phyloP scores from a whole-genome alignment of 2,113 vertebrate genomes.

The Climacteris rufus region DNA sequence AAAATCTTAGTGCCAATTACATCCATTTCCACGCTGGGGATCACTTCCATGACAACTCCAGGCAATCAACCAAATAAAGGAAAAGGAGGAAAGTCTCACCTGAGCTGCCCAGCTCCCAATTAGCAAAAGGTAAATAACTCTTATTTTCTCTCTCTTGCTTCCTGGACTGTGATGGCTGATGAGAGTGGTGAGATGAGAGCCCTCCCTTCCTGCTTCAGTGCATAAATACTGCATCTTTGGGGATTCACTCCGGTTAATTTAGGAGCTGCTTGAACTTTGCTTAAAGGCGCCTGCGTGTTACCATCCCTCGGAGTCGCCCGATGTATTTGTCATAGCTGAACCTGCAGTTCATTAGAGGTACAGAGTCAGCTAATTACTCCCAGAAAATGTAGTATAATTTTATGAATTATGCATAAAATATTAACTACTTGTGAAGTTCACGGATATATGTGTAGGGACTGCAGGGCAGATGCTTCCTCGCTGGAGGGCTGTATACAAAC shows the following conservation, averaged over 20 bases:
- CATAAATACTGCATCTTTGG: constrained; percentile 54
- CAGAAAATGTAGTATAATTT: constrained; percentile 51
- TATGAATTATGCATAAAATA: constrained; percentile 66
- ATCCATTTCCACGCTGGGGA: background rate
- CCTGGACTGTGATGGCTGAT: background rate
- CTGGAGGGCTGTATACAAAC: background rate
- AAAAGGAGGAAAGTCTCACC: constrained; percentile 12
- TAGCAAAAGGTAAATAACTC: background rate
- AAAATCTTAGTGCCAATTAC: background rate
- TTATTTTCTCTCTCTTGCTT: constrained; percentile 9
- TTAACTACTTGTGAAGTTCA: constrained; percentile 47
- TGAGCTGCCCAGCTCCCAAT: background rate
- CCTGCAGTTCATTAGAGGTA: constrained; percentile 64
- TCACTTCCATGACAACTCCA: background rate
- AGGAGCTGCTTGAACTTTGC: constrained; percentile 65
- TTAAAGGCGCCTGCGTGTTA: constrained; percentile 53
- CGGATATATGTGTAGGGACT: background rate
- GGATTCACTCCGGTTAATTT: constrained; percentile 61
- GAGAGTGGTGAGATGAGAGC: constrained; percentile 7
- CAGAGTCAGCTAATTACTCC: constrained; percentile 62
- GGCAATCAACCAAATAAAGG: background rate
- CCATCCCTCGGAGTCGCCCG: constrained; percentile 1
- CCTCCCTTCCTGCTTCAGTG: constrained; percentile 13
- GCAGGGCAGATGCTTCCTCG: constrained; percentile 18
- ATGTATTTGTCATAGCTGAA: constrained; percentile 50